phyloP scores from a whole-genome alignment of 2,113 vertebrate genomes.

The Sinosuthora webbiana region DNA sequence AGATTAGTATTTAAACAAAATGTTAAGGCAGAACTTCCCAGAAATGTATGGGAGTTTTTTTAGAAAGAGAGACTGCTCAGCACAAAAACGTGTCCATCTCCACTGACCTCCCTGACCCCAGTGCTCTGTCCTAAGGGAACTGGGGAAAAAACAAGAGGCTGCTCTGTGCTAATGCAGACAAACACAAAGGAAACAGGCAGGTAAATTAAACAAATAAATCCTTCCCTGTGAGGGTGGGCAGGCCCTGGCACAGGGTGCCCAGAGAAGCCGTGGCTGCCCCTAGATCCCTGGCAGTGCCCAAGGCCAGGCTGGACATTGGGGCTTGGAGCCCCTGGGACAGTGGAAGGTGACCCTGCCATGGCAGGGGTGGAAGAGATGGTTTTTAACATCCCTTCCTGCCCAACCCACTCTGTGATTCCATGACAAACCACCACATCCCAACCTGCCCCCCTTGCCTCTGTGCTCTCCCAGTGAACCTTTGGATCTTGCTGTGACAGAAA shows the following conservation, averaged over 20 bases:
- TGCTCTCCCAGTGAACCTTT: not conserved
- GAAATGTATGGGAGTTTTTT: not conserved
- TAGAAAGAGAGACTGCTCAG: not conserved
- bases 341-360: not conserved
- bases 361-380: not conserved
- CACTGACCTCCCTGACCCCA: not conserved
- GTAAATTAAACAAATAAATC: not conserved
- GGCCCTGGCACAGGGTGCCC: not conserved
- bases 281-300: not conserved
- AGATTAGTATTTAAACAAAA: conserved; percentile 30
- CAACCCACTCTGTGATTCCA: not conserved
- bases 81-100: not conserved
- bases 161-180: not conserved
- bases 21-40: not conserved
- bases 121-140: not conserved
- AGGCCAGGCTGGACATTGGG: not conserved
- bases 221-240: fast-evolving
- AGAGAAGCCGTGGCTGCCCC: not conserved
- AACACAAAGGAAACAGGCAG: not conserved
- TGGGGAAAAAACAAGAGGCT: not conserved
- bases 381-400: not conserved
- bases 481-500: not conserved
- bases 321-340: fast-evolving
- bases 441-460: not conserved
- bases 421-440: not conserved